Conservation (phyloP, 2,888 invertebrate genomes). For the Ashinkailepas kermadecensis region DNA sequence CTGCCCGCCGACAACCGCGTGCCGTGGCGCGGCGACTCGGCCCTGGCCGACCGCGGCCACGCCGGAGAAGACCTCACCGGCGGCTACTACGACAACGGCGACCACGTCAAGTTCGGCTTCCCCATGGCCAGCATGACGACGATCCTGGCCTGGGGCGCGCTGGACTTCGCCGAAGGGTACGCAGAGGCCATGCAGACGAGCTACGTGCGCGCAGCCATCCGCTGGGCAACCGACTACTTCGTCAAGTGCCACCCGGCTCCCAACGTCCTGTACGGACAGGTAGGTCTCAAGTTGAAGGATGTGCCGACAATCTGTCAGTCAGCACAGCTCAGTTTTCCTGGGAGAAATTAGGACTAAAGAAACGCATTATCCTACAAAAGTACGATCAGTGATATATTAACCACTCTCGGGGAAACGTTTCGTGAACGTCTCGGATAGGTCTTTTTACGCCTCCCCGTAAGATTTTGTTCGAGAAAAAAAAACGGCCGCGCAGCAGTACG, state of each 20-base stretch:
- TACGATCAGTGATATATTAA: too few relatives aligned
- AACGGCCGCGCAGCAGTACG: too few relatives aligned
- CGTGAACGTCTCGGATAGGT: too few relatives aligned
- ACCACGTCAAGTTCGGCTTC: conserved; percentile 32
- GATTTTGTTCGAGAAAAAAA: too few relatives aligned
- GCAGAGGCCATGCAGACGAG: conserved; percentile 34
- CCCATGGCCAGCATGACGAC: conserved; percentile 29
- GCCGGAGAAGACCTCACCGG: conserved; percentile 46
- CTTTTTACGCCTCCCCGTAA: too few relatives aligned
- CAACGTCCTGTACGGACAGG: conserved; percentile 27
- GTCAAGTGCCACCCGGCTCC: conserved; percentile 28
- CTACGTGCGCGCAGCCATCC: conserved; percentile 25
- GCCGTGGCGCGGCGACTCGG: conserved; percentile 51
- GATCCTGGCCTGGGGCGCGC: conserved; percentile 26
- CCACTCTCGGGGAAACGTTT: too few relatives aligned
- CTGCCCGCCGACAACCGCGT: conserved; percentile 48
- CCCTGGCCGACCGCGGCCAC: conserved; percentile 50
- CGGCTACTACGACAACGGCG: conserved; percentile 32
- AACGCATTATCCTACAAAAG: too few relatives aligned
- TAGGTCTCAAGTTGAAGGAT: neutral
- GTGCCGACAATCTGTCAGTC: neutral
- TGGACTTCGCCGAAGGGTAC: conserved; percentile 33
- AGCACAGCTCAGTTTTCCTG: neutral
- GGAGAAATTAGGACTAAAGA: too few relatives aligned
- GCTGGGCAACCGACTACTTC: conserved; percentile 33